Evolutionary conservation across 2,888 invertebrate species (phyloP), one percentile per base, ranked within the genome.

Genomic region (Baccha elongata): DNA sequence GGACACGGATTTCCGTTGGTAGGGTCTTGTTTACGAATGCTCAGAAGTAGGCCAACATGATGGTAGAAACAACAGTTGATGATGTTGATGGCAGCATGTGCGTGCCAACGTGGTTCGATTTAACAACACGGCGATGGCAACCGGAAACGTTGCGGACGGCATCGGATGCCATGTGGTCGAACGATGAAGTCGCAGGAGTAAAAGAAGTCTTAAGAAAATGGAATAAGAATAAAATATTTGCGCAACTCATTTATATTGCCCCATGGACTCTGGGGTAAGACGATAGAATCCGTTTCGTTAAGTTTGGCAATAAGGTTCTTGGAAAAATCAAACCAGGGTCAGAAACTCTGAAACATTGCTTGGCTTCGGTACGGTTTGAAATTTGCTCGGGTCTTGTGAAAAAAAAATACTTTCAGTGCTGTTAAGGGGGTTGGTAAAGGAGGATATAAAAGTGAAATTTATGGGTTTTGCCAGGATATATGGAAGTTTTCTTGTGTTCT

Each of bases 341-440:
- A 89, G 90, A 89, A 89, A 87, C 87, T 87, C 87, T 87, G 87
- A 87, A 90, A 88, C 87, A 87, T 86, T 88, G 88, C 88, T 86
- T 86, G 88, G 87, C 87, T 86, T 87, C 89, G 90, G 90, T 89
- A 87, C 88, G 85, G 87, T 86, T 85, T 21, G 48, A 55, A 72
- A 44, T 64, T 83, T 37, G 32, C 62, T 83, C 68, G 68, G 72
- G 37, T 67, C 40, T 46, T 71, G 21, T 29, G 15, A 50, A 35
- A 37, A 46, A 2, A 19, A 11, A 32, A 48, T 32, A 21, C 19
- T 26, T 48, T 50, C 21, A 52, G 15, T 29, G 23, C 37, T 55
- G 32, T 40, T 29, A 10, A 32, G n/a, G 48, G 46, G 26, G 58
- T 19, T 37, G 62, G 26, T 29, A 37, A 15, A 67, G 35, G 23